These are phyloP conservation scores for Amphilophus citrinellus DNA, from an alignment of 2,113 vertebrate genomes.

Conservation along the genomic window DNA sequence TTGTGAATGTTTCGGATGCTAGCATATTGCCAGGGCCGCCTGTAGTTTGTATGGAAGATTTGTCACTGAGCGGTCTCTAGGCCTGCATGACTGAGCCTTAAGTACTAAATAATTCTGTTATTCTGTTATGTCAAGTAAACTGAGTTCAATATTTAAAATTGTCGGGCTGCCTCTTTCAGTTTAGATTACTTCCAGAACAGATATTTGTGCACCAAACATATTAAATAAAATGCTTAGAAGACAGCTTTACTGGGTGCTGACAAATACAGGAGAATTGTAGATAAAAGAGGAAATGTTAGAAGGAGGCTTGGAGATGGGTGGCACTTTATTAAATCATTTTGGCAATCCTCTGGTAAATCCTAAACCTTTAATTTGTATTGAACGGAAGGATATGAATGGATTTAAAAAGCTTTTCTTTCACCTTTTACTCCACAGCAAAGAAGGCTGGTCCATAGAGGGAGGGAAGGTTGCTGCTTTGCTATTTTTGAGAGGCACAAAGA, in stretches of 20 bases:
- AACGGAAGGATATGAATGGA: constrained; percentile 28
- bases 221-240: background rate
- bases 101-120: background rate
- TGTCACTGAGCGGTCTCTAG: background rate
- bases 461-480: background rate
- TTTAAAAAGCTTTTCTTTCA: constrained; percentile 45
- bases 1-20: background rate
- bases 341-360: constrained; percentile 41
- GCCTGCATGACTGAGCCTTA: background rate
- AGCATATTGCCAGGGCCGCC: background rate
- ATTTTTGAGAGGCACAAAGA: background rate
- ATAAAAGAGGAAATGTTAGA: background rate
- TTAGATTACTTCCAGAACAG: background rate
- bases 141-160: background rate
- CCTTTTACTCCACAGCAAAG: constrained; percentile 12
- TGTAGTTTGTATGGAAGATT: background rate
- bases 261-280: constrained; percentile 5
- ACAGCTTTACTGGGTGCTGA: background rate
- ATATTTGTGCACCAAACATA: background rate
- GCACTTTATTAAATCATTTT: constrained; percentile 15
- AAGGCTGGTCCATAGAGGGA: background rate
- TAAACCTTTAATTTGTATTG: constrained; percentile 48
- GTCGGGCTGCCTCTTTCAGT: background rate
- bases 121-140: background rate
- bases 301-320: background rate